A percentile compares a stretch with the other conserved stretches of the same genome.
phyloP scores from a whole-genome alignment of 2,113 vertebrate genomes.

The Herpetotheres cachinnans region DNA sequence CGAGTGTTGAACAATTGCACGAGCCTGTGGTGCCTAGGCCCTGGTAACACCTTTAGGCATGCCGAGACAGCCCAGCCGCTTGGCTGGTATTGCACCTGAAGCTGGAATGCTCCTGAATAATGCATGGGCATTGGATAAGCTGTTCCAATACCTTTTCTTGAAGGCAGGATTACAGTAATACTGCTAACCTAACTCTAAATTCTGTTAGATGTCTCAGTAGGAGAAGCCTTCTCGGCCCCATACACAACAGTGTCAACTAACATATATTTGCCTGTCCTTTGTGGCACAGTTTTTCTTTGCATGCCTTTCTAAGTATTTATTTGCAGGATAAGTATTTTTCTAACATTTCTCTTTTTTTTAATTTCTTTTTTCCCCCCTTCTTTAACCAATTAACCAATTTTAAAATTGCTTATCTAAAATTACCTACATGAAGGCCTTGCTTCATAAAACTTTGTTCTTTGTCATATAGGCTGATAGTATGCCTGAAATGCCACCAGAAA shows the following conservation, averaged over 20 bases:
- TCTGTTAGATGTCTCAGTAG: neutral
- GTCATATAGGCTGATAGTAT: conserved; percentile 83
- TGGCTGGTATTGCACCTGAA: neutral
- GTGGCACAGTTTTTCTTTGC: conserved; percentile 10
- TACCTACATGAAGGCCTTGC: neutral
- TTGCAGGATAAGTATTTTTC: neutral
- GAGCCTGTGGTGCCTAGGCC: neutral
- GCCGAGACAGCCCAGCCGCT: neutral
- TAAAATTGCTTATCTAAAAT: neutral
- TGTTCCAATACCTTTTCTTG: neutral
- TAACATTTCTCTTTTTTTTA: neutral
- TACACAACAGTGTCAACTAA: neutral
- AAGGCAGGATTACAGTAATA: neutral
- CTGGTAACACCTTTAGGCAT: neutral
- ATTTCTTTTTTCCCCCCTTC: too few relatives aligned
- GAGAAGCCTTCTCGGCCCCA: neutral
- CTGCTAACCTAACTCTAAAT: neutral
- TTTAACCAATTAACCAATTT: neutral
- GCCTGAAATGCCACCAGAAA: conserved; percentile 86
- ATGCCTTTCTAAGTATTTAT: neutral
- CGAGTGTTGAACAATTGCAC: neutral
- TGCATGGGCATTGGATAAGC: neutral
- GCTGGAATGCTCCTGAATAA: neutral
- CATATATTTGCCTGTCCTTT: neutral
- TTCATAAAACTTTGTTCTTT: conserved; percentile 23